Base-by-base conservation (phyloP, 2,113 vertebrate species). In the Bubo bubo region DNA sequence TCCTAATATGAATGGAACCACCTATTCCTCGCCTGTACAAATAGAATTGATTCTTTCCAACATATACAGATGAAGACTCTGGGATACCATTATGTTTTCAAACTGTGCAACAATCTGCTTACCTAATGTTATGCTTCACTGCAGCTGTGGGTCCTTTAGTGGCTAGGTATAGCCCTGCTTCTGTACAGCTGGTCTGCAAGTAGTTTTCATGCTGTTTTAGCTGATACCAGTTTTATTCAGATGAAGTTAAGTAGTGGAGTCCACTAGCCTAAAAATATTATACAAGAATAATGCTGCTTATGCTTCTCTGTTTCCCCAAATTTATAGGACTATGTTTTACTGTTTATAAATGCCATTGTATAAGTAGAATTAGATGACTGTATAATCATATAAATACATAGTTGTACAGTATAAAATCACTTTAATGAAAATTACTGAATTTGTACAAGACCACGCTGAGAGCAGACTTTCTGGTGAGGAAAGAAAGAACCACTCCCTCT, bases 21-120 rank as follows among this genome's bases (percentile, higher is more conserved):
- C 6, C 6, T 58, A 23, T 55, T 86, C 39, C n/a, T 72, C 0
- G 0, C 26, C 24, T 73, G 27, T 73, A 64, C 43, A 74, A 79
- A 66, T 0, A 76, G 49, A 90, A 83, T 4, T 62, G 17, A 35
- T 70, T 90, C 18, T 22, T 74, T 72, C 53, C 0, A 0, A 49
- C 1, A 1, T 10, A 34, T 6, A 52, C 35, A 74, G 47, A 27
- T 9, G 24, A 74, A 63, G 60, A 35, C 0, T 0, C 32, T 34
- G 47, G 39, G 68, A 41, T 70, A 35, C 60, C 24, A 3, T 58
- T 77, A 66, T 55, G n/a, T 70, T 84, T 81, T 62, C 32, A 49
- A 93, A 74, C 21, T 34, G 22, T 23, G 27, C 37, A 86, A 63
- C 47, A 47, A 79, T 66, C 70, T 63, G 35, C 74, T 95, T 67